Base-by-base conservation (phyloP, 1,140 invertebrate genomes). In the Diachasma alloeum region DNA sequence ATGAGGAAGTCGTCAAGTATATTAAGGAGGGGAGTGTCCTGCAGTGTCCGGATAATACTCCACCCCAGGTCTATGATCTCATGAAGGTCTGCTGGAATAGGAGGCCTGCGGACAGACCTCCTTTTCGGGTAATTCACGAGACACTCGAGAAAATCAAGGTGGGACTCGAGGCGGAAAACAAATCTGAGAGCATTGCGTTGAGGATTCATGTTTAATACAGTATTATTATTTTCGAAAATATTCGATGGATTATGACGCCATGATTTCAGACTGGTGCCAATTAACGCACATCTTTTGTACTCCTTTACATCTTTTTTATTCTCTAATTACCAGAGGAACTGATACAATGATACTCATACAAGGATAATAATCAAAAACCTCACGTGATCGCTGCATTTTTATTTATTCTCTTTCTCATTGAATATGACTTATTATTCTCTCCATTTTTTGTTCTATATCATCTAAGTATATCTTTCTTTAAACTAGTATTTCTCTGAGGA, bases 21-120 rank as follows among this genome's bases (percentile, higher is more conserved):
- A 93, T 98, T 59, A 97, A 97, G 88, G 96, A 97, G 82, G 96
- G 96, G 1, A 95, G 97, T 85, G 93, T 97, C 37, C 91, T 98
- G 5, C 92, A 93, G 31, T 94, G 94, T 83, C 97, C 96, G 0
- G 97, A 98, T 73, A 96, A 97, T 85, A 97, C 96, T 36, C 97
- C 97, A 0, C 89, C 93, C n/a, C 93, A 94, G 46, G 91, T 98
- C n/a, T 98, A 98, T 87, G 94, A 97, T 46, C 86, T 99, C 0
- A 98, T 99, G 97, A 95, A 94, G 84, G 92, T 93, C 71, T 99
- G 97, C 87, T 99, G 97, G 97, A 95, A 95, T 81, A 92, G 93
- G 78, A 96, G 96, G 84, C 95, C 97, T 0, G 90, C 91, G 37
- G 93, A 94, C 77, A 91, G 97, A 75, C 97, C 97, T 0, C 93